These are phyloP conservation scores for Coelinius sp. DNA, from an alignment of 2,888 invertebrate species.

Conservation along the genomic window DNA sequence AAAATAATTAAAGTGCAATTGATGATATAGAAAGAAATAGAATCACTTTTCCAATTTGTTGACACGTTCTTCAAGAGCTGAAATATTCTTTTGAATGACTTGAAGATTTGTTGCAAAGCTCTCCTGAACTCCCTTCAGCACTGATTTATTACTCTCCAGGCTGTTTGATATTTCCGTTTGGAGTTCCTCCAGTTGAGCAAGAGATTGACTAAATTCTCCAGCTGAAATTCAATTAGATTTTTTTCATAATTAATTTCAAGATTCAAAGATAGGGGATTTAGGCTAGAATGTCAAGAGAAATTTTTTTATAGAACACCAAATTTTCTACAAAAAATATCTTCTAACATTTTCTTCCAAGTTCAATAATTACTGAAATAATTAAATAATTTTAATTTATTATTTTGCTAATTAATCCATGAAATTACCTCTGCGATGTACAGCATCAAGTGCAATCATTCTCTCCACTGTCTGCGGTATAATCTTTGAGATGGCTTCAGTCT, in stretches of 20 bases:
- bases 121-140: conserved; percentile 85
- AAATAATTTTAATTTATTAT: too few relatives aligned
- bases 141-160: conserved; percentile 83
- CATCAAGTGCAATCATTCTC: conserved; percentile 88
- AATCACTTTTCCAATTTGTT: conserved; percentile 74
- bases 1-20: conserved; percentile 33
- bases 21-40: conserved; percentile 27
- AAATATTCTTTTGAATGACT: conserved; percentile 82
- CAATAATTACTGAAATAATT: not conserved
- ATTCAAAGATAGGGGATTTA: not conserved
- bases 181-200: conserved; percentile 84
- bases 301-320: not conserved
- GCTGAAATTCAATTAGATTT: conserved; percentile 74
- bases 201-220: conserved; percentile 87
- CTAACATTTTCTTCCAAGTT: not conserved
- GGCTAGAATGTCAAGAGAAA: not conserved
- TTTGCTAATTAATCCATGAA: too few relatives aligned
- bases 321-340: not conserved
- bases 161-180: conserved; percentile 81
- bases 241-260: not conserved
- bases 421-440: conserved; percentile 90
- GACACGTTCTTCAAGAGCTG: conserved; percentile 82
- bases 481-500: conserved; percentile 85
- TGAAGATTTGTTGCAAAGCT: conserved; percentile 86
- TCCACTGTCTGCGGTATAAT: conserved; percentile 86